Evolutionary conservation across 2,113 vertebrate genomes (phyloP), one percentile per base, ranked within the genome.

Genomic region (Pteronura brasiliensis): DNA sequence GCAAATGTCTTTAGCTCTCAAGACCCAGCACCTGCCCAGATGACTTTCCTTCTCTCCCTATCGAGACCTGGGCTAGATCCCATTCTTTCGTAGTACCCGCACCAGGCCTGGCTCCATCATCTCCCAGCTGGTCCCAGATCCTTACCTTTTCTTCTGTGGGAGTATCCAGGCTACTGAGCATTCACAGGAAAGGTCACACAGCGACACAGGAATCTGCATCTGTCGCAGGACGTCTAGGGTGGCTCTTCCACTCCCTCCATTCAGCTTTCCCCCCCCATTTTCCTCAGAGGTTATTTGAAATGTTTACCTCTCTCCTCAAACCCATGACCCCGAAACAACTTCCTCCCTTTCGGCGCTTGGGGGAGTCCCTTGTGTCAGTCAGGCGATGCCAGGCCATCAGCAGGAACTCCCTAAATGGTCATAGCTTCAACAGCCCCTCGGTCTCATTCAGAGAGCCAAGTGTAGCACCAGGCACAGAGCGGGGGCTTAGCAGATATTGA

Each of bases 261-360:
- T 95, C 11, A 74, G 42, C 44, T 42, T 52, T 65, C 17, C 4
- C 1, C 1, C 10, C 44, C 31, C 72, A 65, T 86, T 82, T 95
- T 83, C 10, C 23, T 96, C 61, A 77, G 59, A 86, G 65, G 59
- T 82, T 36, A 67, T 92, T 86, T 44, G 74, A 95, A 93, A 86
- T 85, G 8, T 77, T 79, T 77, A 65, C 34, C 39, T 69, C 21
- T 93, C 20, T 69, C 17, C 69, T 92, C 36, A 82, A 59, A 86
- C 49, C 92, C 2, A 49, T 71, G 63, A 42, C 76, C 2, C 57
- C 2, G 27, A 69, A 81, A 93, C 34, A 27, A 49, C 27, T 67
- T 47, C 67, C 18, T 77, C 34, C 59, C 23, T 93, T 47, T 93
- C 34, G 49, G 71, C 31, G 57, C 83, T 44, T 47, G 77, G 69